Conservation (phyloP, 2,797 vertebrate genomes). For the Synaphobranchus kaupii region DNA sequence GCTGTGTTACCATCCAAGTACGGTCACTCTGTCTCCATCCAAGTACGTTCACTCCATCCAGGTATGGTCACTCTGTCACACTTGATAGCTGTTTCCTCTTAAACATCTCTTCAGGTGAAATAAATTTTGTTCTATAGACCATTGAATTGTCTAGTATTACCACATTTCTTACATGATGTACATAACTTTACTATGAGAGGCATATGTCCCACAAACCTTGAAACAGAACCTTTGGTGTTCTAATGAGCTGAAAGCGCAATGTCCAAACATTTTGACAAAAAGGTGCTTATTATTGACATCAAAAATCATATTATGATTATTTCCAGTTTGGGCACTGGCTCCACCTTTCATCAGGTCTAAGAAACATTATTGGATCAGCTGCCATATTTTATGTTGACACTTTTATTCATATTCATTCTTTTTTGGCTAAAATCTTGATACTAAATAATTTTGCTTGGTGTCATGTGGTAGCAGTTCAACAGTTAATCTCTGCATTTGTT, state of each 20-base stretch:
- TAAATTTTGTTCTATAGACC: not conserved
- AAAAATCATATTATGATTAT: not conserved
- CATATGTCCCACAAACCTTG: not conserved
- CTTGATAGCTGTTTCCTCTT: not conserved
- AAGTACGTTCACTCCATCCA: constrained; percentile 90
- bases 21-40: constrained; percentile 83
- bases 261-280: not conserved
- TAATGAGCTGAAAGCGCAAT: not conserved
- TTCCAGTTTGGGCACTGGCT: not conserved
- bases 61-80: constrained; percentile 65
- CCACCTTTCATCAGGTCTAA: not conserved
- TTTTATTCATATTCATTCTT: not conserved
- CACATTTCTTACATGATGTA: not conserved
- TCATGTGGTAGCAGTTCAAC: not conserved
- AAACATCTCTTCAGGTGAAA: no score
- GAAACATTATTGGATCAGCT: not conserved
- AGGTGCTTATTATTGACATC: not conserved
- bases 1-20: constrained; percentile 94
- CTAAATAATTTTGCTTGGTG: not conserved
- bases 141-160: not conserved
- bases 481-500: not conserved
- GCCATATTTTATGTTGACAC: not conserved
- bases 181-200: not conserved
- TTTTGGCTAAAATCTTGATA: not conserved
- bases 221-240: not conserved